Conservation (phyloP, 1,140 invertebrate genomes). For the Drosophila elegans region DNA sequence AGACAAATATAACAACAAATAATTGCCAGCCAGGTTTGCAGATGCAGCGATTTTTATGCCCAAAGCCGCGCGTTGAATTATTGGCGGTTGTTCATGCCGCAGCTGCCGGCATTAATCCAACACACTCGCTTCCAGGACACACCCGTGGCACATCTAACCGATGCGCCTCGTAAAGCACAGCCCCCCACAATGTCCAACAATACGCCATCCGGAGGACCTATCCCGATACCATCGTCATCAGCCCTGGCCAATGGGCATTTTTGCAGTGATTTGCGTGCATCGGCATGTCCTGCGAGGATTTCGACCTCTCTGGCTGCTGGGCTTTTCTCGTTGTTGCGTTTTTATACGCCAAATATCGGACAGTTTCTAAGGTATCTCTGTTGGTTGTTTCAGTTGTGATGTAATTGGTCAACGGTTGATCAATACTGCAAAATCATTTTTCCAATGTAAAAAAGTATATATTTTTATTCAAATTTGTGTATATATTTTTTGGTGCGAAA, state of each 20-base stretch:
- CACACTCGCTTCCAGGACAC: slow-evolving; percentile 18
- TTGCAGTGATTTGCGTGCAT: slow-evolving; percentile 76
- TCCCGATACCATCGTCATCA: slow-evolving; percentile 12
- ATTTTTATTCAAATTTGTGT: too few relatives aligned
- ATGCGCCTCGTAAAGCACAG: slow-evolving; percentile 67
- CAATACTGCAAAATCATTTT: too few relatives aligned
- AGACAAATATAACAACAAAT: slow-evolving; percentile 74
- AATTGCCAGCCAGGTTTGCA: slow-evolving; percentile 49
- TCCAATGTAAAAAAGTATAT: too few relatives aligned
- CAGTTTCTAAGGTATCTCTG: neutral
- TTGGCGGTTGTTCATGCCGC: slow-evolving; percentile 69
- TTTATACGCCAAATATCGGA: neutral
- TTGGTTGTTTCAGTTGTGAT: neutral
- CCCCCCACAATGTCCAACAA: slow-evolving; percentile 44
- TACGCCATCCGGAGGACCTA: slow-evolving; percentile 31
- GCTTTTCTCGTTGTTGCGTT: slow-evolving; percentile 27
- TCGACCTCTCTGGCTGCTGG: slow-evolving; percentile 16
- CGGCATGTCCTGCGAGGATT: slow-evolving; percentile 60
- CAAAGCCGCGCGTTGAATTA: slow-evolving; percentile 64
- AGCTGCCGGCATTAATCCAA: slow-evolving; percentile 72
- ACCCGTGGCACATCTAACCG: slow-evolving; percentile 40
- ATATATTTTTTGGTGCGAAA: too few relatives aligned
- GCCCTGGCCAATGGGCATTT: slow-evolving; percentile 52
- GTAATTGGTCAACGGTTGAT: too few relatives aligned
- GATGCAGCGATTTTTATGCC: slow-evolving; percentile 75